phyloP scores from a whole-genome alignment of 1,140 invertebrate species.

The Bicyclus anynana region DNA sequence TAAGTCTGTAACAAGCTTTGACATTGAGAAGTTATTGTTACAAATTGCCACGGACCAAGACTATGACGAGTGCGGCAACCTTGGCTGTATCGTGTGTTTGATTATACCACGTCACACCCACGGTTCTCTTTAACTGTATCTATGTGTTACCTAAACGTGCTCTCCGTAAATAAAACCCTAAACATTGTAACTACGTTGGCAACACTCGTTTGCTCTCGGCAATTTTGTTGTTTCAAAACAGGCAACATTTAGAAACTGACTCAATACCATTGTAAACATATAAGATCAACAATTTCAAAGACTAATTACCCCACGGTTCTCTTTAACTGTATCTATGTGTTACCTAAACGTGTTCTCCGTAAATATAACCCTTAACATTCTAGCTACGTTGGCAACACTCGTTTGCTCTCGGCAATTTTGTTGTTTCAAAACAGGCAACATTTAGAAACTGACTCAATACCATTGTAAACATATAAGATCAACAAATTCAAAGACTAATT shows the following conservation, averaged over 20 bases:
- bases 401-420: not conserved
- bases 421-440: too few relatives aligned
- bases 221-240: not conserved
- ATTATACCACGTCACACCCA: slow-evolving; percentile 49
- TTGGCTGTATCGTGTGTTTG: slow-evolving; percentile 63
- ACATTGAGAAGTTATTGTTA: slow-evolving; percentile 67
- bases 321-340: slow-evolving; percentile 10
- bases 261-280: too few relatives aligned
- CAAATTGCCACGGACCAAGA: slow-evolving; percentile 52
- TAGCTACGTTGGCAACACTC: not conserved
- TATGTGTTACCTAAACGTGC: slow-evolving; percentile 1
- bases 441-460: too few relatives aligned
- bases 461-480: too few relatives aligned
- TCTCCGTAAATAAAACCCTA: slow-evolving; percentile 1
- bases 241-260: too few relatives aligned
- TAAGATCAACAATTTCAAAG: too few relatives aligned
- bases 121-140: slow-evolving; percentile 12
- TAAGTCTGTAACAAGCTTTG: slow-evolving; percentile 35
- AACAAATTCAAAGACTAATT: too few relatives aligned
- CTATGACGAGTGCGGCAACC: slow-evolving; percentile 56
- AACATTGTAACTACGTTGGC: not conserved
- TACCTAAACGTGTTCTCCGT: not conserved
- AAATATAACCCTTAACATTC: not conserved
- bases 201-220: not conserved
- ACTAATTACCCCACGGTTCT: slow-evolving; percentile 22